Percentiles rank a stretch among this genome's conserved stretches.
These are phyloP conservation scores for Pogonocherus hispidulus DNA, from an alignment of 2,888 invertebrate genomes.

Conservation along the genomic window DNA sequence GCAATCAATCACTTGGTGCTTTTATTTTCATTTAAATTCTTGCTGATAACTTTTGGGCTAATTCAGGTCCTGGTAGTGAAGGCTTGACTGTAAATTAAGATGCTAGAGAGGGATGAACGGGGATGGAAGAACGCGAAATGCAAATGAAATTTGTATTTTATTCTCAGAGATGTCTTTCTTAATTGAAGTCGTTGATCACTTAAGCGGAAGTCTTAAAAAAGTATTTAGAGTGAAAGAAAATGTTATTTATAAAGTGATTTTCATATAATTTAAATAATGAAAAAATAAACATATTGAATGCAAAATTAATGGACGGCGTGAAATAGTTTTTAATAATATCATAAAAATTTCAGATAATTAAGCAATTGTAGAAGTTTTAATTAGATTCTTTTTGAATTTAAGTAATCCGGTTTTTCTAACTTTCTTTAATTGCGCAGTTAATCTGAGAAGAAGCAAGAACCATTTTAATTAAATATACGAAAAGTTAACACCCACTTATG, in stretches of 20 bases:
- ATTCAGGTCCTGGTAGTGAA: constrained; percentile 11
- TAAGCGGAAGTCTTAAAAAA: constrained; percentile 45
- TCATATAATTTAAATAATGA: constrained; percentile 44
- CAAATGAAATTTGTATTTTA: constrained; percentile 48
- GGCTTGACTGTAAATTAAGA: constrained; percentile 35
- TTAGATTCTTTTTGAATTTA: constrained; percentile 10
- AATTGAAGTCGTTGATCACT: constrained; percentile 47
- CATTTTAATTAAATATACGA: constrained; percentile 13
- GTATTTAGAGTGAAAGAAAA: constrained; percentile 44
- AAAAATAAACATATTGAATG: constrained; percentile 45
- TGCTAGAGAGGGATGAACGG: constrained; percentile 8
- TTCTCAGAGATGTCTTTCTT: constrained; percentile 38
- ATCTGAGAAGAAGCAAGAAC: constrained; percentile 7
- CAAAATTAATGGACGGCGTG: constrained; percentile 25
- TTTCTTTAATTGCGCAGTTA: constrained; percentile 13
- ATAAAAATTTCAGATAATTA: constrained; percentile 22
- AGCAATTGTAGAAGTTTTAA: constrained; percentile 23
- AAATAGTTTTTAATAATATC: constrained; percentile 28
- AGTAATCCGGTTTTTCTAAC: constrained; percentile 16
- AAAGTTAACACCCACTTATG: not conserved
- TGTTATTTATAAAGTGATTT: constrained; percentile 41
- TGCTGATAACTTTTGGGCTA: not conserved
- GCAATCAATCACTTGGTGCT: too few relatives aligned
- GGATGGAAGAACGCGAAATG: constrained; percentile 36
- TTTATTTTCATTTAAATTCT: not conserved